Conservation (phyloP, 2,113 vertebrate genomes). For the Solenodon paradoxus region DNA sequence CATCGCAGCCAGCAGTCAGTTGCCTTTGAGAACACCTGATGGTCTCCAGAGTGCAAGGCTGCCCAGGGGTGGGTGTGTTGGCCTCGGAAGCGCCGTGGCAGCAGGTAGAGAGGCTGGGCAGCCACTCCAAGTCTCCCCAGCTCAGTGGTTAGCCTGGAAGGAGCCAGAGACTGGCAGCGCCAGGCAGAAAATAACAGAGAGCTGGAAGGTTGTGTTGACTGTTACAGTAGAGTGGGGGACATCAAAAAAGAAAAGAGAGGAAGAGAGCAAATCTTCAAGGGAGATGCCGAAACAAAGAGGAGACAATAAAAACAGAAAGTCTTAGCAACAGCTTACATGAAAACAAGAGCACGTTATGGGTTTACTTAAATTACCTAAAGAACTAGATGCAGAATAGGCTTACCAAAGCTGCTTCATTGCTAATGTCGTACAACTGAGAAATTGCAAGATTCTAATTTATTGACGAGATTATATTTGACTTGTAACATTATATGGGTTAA, state of each 20-base stretch:
- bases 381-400: background rate
- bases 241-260: background rate
- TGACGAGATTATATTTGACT: background rate
- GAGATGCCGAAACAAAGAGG: background rate
- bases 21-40: background rate
- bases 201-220: background rate
- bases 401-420: background rate
- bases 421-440: background rate
- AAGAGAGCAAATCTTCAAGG: background rate
- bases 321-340: background rate
- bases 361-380: background rate
- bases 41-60: background rate
- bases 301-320: background rate
- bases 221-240: background rate
- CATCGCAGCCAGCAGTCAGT: background rate
- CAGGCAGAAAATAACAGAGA: background rate
- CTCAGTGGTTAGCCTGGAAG: background rate
- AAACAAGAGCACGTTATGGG: background rate
- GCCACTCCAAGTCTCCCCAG: no score
- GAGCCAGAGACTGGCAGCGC: background rate
- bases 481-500: background rate
- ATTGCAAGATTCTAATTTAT: background rate
- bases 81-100: no score
- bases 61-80: background rate
- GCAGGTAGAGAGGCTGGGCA: no score